A percentile compares a stretch with the other conserved stretches of the same genome.
Evolutionary conservation across 2,113 vertebrate genomes (phyloP).

Genomic region (Sapayoa aenigma): DNA sequence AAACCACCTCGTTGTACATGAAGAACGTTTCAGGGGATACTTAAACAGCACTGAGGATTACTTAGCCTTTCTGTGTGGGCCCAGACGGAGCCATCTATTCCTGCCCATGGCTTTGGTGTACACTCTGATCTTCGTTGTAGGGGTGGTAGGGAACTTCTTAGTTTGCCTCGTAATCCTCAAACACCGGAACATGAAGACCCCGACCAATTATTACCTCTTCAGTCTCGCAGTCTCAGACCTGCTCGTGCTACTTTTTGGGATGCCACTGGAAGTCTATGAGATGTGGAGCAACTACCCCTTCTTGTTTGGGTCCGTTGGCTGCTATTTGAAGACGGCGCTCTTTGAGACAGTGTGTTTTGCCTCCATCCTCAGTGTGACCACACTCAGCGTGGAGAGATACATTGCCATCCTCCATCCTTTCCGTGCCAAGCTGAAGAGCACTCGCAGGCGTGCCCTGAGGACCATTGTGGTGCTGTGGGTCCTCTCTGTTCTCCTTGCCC

Average conservation of each 20-base stretch:
- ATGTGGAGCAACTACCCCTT: conserved; percentile 97
- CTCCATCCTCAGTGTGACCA: conserved; percentile 89
- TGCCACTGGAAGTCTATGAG: conserved; percentile 94
- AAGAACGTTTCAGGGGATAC: conserved; percentile 35
- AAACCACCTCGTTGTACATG: background rate
- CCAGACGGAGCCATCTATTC: conserved; percentile 70
- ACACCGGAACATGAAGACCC: conserved; percentile 88
- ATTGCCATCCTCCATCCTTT: conserved; percentile 89
- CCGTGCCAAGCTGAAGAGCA: conserved; percentile 86
- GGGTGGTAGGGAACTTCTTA: conserved; percentile 85
- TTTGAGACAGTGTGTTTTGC: conserved; percentile 93
- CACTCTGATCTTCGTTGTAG: conserved; percentile 83
- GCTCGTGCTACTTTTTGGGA: conserved; percentile 87
- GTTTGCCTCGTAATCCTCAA: conserved; percentile 90
- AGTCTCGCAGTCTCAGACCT: conserved; percentile 91
- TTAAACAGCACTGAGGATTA: conserved; percentile 78
- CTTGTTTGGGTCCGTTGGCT: conserved; percentile 83
- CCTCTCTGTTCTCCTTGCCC: conserved; percentile 82
- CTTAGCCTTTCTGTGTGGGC: conserved; percentile 72
- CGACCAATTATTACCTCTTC: conserved; percentile 95
- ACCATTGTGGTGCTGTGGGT: conserved; percentile 86
- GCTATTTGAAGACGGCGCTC: conserved; percentile 91
- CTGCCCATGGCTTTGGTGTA: conserved; percentile 74
- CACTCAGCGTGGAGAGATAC: conserved; percentile 89
- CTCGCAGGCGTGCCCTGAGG: conserved; percentile 81